Percentiles rank a stretch among this genome's conserved stretches.
These are phyloP conservation scores for Etheostoma cragini DNA, from an alignment of 2,113 vertebrate species.

Conservation along the genomic window DNA sequence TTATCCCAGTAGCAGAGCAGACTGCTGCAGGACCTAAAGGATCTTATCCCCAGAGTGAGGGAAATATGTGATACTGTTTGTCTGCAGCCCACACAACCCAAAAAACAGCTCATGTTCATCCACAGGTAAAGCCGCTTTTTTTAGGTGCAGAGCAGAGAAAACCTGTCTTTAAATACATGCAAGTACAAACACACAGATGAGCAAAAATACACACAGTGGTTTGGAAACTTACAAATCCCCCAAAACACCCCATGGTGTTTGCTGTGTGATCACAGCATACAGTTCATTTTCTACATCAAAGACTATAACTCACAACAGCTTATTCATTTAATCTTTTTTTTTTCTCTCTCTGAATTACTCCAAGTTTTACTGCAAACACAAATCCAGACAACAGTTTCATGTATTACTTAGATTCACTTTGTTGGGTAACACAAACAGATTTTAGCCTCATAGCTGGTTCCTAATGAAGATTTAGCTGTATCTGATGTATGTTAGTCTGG, in stretches of 20 bases:
- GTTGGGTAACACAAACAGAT: conserved; percentile 37
- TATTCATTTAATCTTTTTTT: conserved; percentile 60
- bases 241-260: conserved; percentile 65
- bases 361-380: conserved; percentile 45
- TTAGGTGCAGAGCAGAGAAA: conserved; percentile 62
- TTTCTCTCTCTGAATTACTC: conserved; percentile 41
- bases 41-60: conserved; percentile 54
- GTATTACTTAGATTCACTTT: conserved; percentile 37
- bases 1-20: conserved; percentile 68
- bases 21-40: conserved; percentile 73
- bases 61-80: conserved; percentile 55
- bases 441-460: conserved; percentile 28
- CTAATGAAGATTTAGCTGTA: conserved; percentile 33
- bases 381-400: conserved; percentile 50
- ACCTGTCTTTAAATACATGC: conserved; percentile 46
- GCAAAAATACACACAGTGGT: conserved; percentile 48
- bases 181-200: conserved; percentile 28
- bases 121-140: conserved; percentile 74
- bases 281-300: conserved; percentile 73
- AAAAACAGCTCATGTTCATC: conserved; percentile 68
- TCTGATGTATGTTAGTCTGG: conserved; percentile 27
- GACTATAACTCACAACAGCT: conserved; percentile 51
- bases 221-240: conserved; percentile 59
- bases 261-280: conserved; percentile 70
- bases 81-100: conserved; percentile 54